Evolutionary conservation across 2,113 vertebrate genomes (phyloP), one percentile per base, ranked within the genome.

Genomic region (Poeciliopsis occidentalis): DNA sequence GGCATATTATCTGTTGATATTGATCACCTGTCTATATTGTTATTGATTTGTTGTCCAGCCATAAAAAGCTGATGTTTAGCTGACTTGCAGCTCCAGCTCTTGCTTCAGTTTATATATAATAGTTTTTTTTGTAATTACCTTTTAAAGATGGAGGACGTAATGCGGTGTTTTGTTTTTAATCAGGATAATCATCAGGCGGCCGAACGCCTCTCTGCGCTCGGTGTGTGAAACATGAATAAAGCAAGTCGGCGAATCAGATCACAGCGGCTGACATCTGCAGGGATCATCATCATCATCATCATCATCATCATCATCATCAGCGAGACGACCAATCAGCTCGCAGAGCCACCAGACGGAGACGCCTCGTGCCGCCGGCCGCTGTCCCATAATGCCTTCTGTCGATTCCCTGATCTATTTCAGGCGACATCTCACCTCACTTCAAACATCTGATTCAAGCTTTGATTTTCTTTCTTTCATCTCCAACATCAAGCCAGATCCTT

Each of bases 391-490:
- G 29, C 60, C 79, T 82, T 69, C 65, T 29, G 75, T 34, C 70
- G 77, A 76, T 71, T 88, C 86, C 81, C 72, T 47, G 65, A 61
- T 83, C 73, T n/a, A n/a, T n/a, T n/a, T n/a, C n/a, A n/a, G n/a
- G n/a, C n/a, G n/a, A n/a, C n/a, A n/a, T n/a, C n/a, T 71, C 77
- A 65, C 79, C 65, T 54, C 69, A 44, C 8, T 63, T 69, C 60
- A 65, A 47, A 71, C 0, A 31, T 32, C 57, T 27, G 71, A 75
- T 1, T 76, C n/a, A n/a, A n/a, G n/a, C n/a, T n/a, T n/a, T n/a
- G n/a, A n/a, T n/a, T n/a, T n/a, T n/a, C n/a, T n/a, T n/a, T n/a
- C n/a, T n/a, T n/a, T n/a, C n/a, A n/a, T n/a, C n/a, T n/a, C n/a
- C n/a, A n/a, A n/a, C n/a, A n/a, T n/a, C n/a, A n/a, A n/a, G n/a